Percentiles rank a stretch among this genome's conserved stretches.
phyloP scores from a whole-genome alignment of 2,797 vertebrate genomes.

The Rhabdomys pumilio region DNA sequence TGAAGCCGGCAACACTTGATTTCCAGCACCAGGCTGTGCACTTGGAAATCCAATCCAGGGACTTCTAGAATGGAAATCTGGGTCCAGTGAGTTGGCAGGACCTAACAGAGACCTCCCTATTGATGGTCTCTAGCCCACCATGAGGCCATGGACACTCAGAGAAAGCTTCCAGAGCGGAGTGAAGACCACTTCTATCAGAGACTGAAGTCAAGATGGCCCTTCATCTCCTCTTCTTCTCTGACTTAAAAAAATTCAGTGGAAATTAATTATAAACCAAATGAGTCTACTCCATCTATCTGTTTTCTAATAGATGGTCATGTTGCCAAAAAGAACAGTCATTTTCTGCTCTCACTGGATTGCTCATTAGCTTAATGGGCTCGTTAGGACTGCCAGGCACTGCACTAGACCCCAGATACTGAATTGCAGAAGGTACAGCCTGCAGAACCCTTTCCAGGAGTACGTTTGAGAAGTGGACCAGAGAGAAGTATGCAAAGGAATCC shows the following conservation, averaged over 20 bases:
- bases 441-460: accelerated
- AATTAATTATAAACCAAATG: not conserved
- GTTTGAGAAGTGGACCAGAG: accelerated
- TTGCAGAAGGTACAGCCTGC: accelerated
- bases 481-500: too few relatives aligned
- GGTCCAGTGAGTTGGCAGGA: not conserved
- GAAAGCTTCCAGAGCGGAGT: not conserved
- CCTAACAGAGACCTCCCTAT: accelerated
- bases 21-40: not conserved
- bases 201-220: not conserved
- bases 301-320: too few relatives aligned
- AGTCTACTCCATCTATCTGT: not conserved
- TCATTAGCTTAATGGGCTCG: not conserved
- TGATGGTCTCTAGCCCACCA: not conserved
- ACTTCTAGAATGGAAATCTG: accelerated
- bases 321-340: not conserved
- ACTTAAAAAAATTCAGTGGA: not conserved
- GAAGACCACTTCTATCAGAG: not conserved
- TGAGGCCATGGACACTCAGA: not conserved
- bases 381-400: accelerated
- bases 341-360: accelerated
- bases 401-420: not conserved
- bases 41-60: not conserved
- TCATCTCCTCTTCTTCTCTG: accelerated
- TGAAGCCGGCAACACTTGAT: accelerated